Base-by-base conservation (phyloP, 2,888 invertebrate genomes). In the Pyrrhia umbra region DNA sequence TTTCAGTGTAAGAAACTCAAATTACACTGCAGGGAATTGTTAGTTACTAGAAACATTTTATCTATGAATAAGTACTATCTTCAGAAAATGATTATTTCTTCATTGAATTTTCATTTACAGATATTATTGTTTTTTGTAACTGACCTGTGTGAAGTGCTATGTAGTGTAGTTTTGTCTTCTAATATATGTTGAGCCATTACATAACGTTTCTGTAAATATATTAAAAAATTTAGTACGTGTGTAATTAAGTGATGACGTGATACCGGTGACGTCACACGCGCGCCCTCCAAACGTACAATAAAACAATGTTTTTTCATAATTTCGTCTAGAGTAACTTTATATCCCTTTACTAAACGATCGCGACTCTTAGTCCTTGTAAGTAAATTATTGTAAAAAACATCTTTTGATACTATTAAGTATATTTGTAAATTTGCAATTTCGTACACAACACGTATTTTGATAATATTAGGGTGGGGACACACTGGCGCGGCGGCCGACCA, bases 361-460 rank as follows among this genome's bases (percentile, higher is more conserved):
- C 56, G 67, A 74, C 60, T 77, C 76, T 71, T 56, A 57, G 55
- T 73, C 58, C 16, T 63, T 21, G n/a, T 74, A 68, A 54, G 60
- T 81, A 76, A 75, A 77, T 61, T 66, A 79, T 75, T 84, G 81
- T 85, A 83, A 74, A 84, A 76, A 80, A 34, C 30, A 30, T 51
- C 54, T 68, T 79, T 79, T 84, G 78, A 83, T 82, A 84, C 82
- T 52, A 59, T 50, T 76, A 73, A 80, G 71, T 75, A 75, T 72
- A 66, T 51, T 77, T 80, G 80, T 81, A 80, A 72, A 81, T 81
- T 81, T 72, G 61, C 50, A 51, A 66, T 66, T 77, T 80, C 58
- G 47, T 80, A 80, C 79, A 78, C 76, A 21, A 79, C 81, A 81
- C 79, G 56, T 69, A 63, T 69, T 81, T 79, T 70, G 49, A 61